These are phyloP conservation scores for Serranus cabrilla DNA, from an alignment of 2,797 vertebrate genomes.

Conservation along the genomic window DNA sequence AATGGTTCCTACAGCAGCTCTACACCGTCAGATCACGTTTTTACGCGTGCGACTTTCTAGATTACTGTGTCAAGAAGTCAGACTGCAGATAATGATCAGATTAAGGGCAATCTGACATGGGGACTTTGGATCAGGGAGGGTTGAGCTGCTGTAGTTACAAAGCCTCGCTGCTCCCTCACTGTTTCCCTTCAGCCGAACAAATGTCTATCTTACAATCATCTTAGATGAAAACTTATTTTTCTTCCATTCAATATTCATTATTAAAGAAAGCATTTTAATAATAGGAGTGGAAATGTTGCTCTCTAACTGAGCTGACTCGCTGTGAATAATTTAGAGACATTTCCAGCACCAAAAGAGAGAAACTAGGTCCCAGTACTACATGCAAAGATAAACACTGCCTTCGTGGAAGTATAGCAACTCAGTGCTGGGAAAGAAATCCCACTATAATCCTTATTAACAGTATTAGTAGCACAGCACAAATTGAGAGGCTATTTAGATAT, in stretches of 20 bases:
- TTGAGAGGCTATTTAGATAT: background rate
- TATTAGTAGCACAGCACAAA: conserved; percentile 27
- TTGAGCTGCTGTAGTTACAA: conserved; percentile 50
- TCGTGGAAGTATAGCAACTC: conserved; percentile 24
- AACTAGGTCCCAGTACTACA: background rate
- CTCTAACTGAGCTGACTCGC: conserved; percentile 1
- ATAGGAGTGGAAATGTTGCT: background rate
- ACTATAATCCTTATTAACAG: conserved; percentile 41
- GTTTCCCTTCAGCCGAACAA: conserved; percentile 27
- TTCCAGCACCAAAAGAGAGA: conserved; percentile 4
- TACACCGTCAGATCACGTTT: conserved; percentile 15
- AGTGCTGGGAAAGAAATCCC: conserved; percentile 24
- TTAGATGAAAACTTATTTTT: background rate
- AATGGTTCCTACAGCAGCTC: background rate
- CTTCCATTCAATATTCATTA: background rate
- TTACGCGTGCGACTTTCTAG: conserved; percentile 40
- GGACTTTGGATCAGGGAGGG: conserved; percentile 63
- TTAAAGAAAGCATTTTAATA: conserved; percentile 14
- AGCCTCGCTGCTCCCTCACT: conserved; percentile 33
- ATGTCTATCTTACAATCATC: background rate
- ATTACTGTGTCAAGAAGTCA: conserved; percentile 69
- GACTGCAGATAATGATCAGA: conserved; percentile 74
- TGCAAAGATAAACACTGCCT: conserved; percentile 13
- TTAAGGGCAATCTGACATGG: conserved; percentile 76
- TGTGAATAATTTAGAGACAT: conserved; percentile 35